Evolutionary conservation across 2,797 vertebrate species (phyloP), one percentile per base, ranked within the genome.

Genomic region (Acanthornis magna): DNA sequence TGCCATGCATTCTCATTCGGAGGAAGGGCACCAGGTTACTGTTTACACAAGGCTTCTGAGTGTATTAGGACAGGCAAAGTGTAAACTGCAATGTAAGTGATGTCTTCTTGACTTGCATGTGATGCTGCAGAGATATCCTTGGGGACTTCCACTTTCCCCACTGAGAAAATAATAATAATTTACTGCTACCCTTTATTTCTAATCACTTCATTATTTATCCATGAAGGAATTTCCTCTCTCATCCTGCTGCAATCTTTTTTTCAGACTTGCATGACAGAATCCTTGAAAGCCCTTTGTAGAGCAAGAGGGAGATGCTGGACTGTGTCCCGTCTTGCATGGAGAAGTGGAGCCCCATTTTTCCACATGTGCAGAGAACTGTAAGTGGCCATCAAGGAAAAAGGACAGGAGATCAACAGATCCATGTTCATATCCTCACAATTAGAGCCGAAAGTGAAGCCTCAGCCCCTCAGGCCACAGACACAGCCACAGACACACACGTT

Each of bases 401-500:
- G 14, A 21, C 8, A 63, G 25, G 25, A 81, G 30, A 89, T 47
- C 36, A 72, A 36, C 16, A 66, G 15, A 21, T 54, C 32, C 47
- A 14, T 43, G 17, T 27, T 51, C 22, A 55, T 13, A 71, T 14
- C 14, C 27, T 77, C 0, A 0, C 14, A 16, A 71, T 43, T 32
- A 87, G 45, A 73, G 21, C 23, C 73, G 16, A 19, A 73, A 63
- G 19, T 15, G 17, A 85, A 63, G 65, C 30, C 22, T 71, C n/a
- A 34, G 43, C 51, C 38, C 30, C 48, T 48, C 74, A 82, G 55
- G 43, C 29, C 48, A 71, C 32, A n/a, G n/a, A n/a, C n/a, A 57
- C 16, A 55, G n/a, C 8, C 47, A 50, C n/a, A 89, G n/a, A 30
- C 18, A 36, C 2, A 38, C 38, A 42, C 0, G 0, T 20, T 20